Percentiles rank a stretch among this genome's conserved stretches.
Evolutionary conservation across 2,888 invertebrate species (phyloP).

Genomic region (Dolomedes plantarius): DNA sequence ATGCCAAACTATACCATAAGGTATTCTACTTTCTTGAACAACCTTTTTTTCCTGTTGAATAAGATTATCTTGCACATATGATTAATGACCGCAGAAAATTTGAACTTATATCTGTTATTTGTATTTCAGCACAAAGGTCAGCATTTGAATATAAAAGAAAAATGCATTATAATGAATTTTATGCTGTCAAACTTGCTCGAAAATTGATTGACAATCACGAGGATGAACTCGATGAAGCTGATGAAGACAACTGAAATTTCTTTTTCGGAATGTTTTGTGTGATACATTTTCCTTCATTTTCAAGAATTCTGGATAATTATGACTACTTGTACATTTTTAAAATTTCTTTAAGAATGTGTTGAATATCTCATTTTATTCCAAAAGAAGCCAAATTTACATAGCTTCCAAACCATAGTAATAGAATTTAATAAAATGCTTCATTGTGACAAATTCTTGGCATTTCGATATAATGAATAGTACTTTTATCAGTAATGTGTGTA

Average conservation of each 20-base stretch:
- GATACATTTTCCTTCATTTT: not conserved
- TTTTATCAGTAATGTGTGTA: not conserved
- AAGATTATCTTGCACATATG: no score
- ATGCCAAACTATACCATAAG: no score
- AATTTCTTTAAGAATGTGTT: not conserved
- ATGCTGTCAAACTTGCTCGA: constrained; percentile 93
- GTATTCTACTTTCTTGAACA: no score
- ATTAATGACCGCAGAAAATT: no score
- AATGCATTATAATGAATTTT: constrained; percentile 98
- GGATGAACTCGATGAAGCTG: constrained; percentile 85
- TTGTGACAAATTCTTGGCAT: not conserved
- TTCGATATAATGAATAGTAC: not conserved
- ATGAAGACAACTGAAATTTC: constrained; percentile 75
- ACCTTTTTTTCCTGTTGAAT: no score
- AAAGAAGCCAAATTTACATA: not conserved
- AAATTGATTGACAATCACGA: constrained; percentile 93
- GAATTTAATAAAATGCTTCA: not conserved
- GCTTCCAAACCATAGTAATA: not conserved
- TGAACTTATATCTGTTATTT: no score
- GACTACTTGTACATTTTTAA: not conserved
- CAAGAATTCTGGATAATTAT: not conserved
- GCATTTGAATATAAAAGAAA: constrained; percentile 95
- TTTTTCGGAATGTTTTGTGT: not conserved
- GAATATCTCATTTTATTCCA: not conserved
- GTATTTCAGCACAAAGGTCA: constrained; percentile 82